Evolutionary conservation across 64 coral and sea anemone genomes (phyloP).

Genomic region (Acropora yongei): DNA sequence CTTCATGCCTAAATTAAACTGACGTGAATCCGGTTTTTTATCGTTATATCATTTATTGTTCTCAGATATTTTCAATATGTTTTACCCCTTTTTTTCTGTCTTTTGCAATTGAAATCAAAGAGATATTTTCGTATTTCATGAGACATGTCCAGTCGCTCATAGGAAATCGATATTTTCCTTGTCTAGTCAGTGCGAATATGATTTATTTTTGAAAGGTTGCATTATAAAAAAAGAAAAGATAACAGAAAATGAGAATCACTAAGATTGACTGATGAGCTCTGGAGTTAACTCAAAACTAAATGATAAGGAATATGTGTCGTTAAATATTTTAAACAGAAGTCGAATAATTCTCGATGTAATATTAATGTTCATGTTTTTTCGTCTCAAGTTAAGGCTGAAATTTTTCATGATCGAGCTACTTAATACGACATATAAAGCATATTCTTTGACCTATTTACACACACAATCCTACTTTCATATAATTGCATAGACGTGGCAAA

Average conservation of each 20-base stretch:
- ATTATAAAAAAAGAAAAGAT: background rate
- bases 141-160: too few species aligned
- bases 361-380: too few species aligned
- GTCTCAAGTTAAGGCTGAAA: background rate
- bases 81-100: background rate
- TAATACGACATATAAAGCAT: background rate
- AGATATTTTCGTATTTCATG: background rate
- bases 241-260: background rate
- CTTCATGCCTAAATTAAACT: background rate
- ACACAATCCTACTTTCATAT: background rate
- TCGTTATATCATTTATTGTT: background rate
- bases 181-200: too few species aligned
- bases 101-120: background rate
- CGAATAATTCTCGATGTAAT: background rate
- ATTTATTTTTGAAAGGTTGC: too few species aligned
- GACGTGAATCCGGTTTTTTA: constrained; percentile 27
- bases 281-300: background rate
- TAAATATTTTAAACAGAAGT: background rate
- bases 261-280: background rate
- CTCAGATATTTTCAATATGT: background rate
- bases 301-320: background rate
- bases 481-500: background rate
- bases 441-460: background rate
- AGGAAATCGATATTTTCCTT: too few species aligned
- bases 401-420: background rate